Evolutionary conservation across 2,113 vertebrate species (phyloP).

Genomic region (Odocoileus hemionus): DNA sequence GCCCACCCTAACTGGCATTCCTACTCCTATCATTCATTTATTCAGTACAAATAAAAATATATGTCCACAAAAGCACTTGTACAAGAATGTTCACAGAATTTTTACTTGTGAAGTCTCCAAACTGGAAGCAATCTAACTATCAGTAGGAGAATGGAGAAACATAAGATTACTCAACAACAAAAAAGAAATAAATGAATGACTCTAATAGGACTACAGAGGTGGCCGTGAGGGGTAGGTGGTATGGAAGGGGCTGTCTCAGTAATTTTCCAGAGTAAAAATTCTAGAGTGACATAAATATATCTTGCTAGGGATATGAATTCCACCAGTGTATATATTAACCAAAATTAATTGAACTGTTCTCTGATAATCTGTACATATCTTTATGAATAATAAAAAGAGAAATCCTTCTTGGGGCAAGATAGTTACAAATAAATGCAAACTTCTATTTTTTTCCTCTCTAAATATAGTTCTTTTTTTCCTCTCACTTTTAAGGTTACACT

Average conservation of each 20-base stretch:
- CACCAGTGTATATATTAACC: neutral
- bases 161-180: neutral
- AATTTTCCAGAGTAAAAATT: neutral
- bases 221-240: neutral
- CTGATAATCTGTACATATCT: constrained; percentile 6
- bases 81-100: neutral
- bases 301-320: neutral
- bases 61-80: neutral
- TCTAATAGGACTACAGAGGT: neutral
- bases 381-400: constrained; percentile 14
- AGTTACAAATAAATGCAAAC: neutral
- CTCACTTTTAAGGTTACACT: neutral
- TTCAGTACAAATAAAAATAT: constrained; percentile 5
- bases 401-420: neutral
- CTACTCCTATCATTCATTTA: neutral
- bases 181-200: neutral
- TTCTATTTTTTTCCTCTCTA: neutral
- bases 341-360: neutral
- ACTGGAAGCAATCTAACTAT: neutral
- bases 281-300: neutral
- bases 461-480: neutral
- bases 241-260: neutral
- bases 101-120: neutral
- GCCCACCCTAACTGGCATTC: neutral
- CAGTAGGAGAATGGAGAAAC: neutral